Base-by-base conservation (phyloP, 2,888 invertebrate species). In the Alloplasta piceator region DNA sequence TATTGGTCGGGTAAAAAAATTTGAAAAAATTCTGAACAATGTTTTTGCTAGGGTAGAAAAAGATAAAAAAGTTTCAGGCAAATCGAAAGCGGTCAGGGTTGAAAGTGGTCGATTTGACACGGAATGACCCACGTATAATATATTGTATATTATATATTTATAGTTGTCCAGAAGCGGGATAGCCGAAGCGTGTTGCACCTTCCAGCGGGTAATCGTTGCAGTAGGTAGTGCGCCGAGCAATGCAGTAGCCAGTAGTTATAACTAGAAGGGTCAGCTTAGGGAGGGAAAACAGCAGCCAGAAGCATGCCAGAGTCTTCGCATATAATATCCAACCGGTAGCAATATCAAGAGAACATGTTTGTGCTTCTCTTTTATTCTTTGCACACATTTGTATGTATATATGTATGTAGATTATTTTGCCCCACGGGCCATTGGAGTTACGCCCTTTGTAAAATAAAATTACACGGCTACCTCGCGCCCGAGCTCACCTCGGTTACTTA, bases 381-480 rank as follows among this genome's bases (percentile, higher is more conserved):
- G 50, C n/a, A 41, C 41, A 58, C 52, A 43, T 10, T 9, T 55
- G 9, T 48, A 71, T 50, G 14, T 50, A 67, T 12, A 26, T 10
- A 61, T 38, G 56, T 74, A 67, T 77, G 55, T 46, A 80, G 56
- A 61, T 63, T 55, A 77, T 72, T 72, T 41, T 72, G 72, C 79
- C 83, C 81, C 82, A 48, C 75, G 82, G 85, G 82, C 85, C 80
- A 85, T 86, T 79, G 26, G 82, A 77, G 81, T 75, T 26, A 82
- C 75, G 78, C 83, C 82, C 82, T 75, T 84, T 84, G 84, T 83
- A 85, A 87, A 88, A 85, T 85, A 82, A 86, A 85, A 88, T 87
- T 88, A 84, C 86, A 87, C 86, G 85, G 85, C 86, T 87, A 86
- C 82, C 77, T 82, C 71, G 74, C 63, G 61, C 68, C 43, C 66